These are phyloP conservation scores for Lepidocyrtoides sp. DNA, from an alignment of 2,888 invertebrate species.

Conservation along the genomic window DNA sequence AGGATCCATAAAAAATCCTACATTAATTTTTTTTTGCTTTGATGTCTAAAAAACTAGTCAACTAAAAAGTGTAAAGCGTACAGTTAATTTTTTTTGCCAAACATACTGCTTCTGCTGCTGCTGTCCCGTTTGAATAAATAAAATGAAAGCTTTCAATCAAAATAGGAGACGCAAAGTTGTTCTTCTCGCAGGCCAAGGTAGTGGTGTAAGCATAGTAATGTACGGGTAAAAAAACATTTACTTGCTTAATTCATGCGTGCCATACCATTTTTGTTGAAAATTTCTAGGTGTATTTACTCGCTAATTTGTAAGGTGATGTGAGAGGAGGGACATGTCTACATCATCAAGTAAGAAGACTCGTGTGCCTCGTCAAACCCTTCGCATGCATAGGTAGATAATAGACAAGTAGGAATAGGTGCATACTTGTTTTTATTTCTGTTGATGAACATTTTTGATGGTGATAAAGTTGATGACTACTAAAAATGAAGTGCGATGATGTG, in stretches of 20 bases:
- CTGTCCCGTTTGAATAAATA: constrained; percentile 5
- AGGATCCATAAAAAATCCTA: constrained; percentile 1
- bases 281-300: background rate
- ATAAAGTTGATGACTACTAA: constrained; percentile 5
- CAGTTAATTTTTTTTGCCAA: background rate
- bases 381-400: too few species aligned
- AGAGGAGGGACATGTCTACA: constrained; percentile 10
- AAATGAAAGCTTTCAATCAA: constrained; percentile 60
- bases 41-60: constrained; percentile 21
- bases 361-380: background rate
- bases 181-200: background rate
- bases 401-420: too few species aligned
- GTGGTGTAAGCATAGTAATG: background rate
- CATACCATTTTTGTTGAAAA: background rate
- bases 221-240: background rate
- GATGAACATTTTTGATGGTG: constrained; percentile 33
- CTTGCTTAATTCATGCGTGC: too few species aligned
- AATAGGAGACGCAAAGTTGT: constrained; percentile 2
- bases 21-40: background rate
- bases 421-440: too few species aligned
- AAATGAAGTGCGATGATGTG: constrained; percentile 41
- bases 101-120: background rate
- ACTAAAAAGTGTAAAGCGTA: background rate
- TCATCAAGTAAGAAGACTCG: background rate
- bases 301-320: constrained; percentile 40